Evolutionary conservation across 2,113 vertebrate species (phyloP), one percentile per base, ranked within the genome.

Genomic region (Ailurus styani): DNA sequence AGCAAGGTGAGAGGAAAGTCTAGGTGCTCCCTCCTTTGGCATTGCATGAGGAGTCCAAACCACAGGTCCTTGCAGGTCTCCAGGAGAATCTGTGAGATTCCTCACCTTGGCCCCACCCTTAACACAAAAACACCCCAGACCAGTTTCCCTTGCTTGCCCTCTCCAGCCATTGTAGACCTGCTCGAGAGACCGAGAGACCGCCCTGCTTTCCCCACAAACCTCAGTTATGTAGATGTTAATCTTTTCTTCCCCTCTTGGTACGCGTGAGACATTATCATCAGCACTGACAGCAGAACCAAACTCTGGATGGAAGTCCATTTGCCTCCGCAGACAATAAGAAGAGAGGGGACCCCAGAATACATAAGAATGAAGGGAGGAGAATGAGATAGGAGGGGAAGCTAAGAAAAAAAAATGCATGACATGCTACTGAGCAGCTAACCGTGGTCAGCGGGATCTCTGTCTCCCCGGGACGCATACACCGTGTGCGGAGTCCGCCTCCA

Each of bases 1-100:
- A 18, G 2, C 40, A 54, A 45, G 25, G 14, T 37, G 34, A 75
- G 12, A 13, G 50, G 34, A 52, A 93, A 75, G 45, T 42, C 47
- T 13, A 25, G 18, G 12, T 18, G 50, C 47, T 57, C 57, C 57
- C 23, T 73, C 47, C 27, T 45, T 5, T 1, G 57, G 37, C 8
- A 10, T 3, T 14, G 15, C 40, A 55, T 0, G 2, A 27, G 29
- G 52, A 10, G 4, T n/a, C 60, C n/a, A 37, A 70, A 17, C 45
- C 0, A 2, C 1, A 0, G 18, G 47, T 25, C 47, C 37, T 7
- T 31, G 17, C 11, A 29, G 27, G 55, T 23, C n/a, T n/a, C 29
- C 13, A 8, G 11, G 15, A 66, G 60, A 64, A 31, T 31, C 5
- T 1, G 10, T 6, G 11, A n/a, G 21, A 37, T 23, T 50, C 66